Evolutionary conservation across 1,140 invertebrate species (phyloP), one percentile per base, ranked within the genome.

Genomic region (Papilio machaon): DNA sequence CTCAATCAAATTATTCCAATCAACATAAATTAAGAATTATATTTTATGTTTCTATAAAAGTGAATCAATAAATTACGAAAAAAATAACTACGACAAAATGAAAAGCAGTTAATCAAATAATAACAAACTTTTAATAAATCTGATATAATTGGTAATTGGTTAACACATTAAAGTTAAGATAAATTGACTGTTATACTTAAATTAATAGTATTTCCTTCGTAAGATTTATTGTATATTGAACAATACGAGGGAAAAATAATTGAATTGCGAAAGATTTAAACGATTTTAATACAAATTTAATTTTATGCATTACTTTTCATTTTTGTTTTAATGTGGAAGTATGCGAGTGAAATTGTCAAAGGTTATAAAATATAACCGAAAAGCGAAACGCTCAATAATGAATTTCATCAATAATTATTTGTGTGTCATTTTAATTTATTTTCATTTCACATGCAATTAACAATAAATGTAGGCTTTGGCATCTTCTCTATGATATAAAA

Each of bases 351-450:
- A 70, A 70, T 70, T 70, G 64, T 35, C 64, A 70, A 70, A 52
- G 23, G 46, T 75, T 49, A 13, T 11, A 81, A 86, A 87, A 84
- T 88, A 85, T 86, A 89, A 89, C 88, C 80, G 85, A 89, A 87
- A 85, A 15, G 74, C 64, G 64, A 82, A 70, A 52, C 38, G 75
- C 46, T 76, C 52, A 35, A 35, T 70, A 38, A 2, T 17, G 54
- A 19, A 58, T 58, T 58, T 58, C 9, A 58, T 19, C 8, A 58
- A 58, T 6, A n/a, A 19, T 19, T 58, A 19, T 58, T 58, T n/a
- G n/a, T 58, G 54, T 58, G 19, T 19, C 8, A 58, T 17, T 52
- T 52, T 58, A 58, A 58, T 58, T 19, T n/a, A 8, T 9, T 2
- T 58, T 58, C 17, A 52, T 58, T 30, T 30, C 17, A 58, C n/a